Base-by-base conservation (phyloP, 2,113 vertebrate genomes). In the Nyctibius bracteatus region DNA sequence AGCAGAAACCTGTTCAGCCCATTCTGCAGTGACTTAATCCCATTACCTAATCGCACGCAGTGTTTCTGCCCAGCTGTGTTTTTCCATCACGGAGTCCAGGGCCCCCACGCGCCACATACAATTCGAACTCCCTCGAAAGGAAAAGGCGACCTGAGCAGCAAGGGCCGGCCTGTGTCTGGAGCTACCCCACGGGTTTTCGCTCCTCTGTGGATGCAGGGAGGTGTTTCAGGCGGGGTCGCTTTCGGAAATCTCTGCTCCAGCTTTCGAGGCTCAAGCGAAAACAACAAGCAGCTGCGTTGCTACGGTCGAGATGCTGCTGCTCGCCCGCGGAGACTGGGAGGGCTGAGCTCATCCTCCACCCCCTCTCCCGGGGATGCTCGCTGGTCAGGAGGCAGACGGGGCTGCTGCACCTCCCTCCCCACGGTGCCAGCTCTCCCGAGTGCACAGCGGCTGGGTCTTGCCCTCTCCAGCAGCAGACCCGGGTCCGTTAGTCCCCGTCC, bases 1-100 rank as follows among this genome's bases (percentile, higher is more conserved):
- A 83, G 44, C 81, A 72, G 90, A 49, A 77, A 96, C 96, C 96
- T 96, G 96, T 67, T 86, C 92, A 24, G 46, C 90, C 85, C 81
- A 94, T 70, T 74, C 90, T 78, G 86, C 89, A 47, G 62, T 97
- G 95, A 97, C 95, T 96, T 82, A 94, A 95, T 95, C 94, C 94
- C 94, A 94, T 97, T 96, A 96, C 92, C 94, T 97, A 94, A 96
- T 85, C 73, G 3, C 24, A 17, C 5, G 1, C 91, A 75, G 77
- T 3, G 5, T 68, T 89, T 65, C 92, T 97, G 92, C 92, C 92
- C 91, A 94, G 91, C 92, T 96, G 96, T 96, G 92, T 94, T 97
- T 96, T 97, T 97, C 95, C 94, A 96, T 92, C 81, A n/a, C 8
- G 0, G 24, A 81, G 23, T 74, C 85, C 85, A 86, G 73, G 51